These are phyloP conservation scores for Smutsia gigantea DNA, from an alignment of 2,797 vertebrate species.

Conservation along the genomic window DNA sequence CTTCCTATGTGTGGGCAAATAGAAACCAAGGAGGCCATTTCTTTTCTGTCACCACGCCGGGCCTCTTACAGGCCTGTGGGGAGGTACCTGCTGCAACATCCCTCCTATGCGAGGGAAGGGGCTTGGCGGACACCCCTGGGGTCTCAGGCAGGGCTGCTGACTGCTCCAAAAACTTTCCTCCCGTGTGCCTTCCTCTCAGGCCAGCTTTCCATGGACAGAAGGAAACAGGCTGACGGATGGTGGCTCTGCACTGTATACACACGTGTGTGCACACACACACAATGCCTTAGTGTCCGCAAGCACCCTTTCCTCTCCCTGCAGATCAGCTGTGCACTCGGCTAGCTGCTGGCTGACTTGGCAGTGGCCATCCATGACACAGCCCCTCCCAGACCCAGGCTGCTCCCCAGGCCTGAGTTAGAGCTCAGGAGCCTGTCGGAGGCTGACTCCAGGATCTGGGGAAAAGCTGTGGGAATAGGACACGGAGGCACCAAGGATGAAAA, in stretches of 20 bases:
- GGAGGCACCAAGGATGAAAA: neutral
- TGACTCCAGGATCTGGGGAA: neutral
- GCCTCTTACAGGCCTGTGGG: neutral
- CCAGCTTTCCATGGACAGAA: neutral
- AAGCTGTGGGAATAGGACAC: neutral
- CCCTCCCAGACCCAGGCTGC: neutral
- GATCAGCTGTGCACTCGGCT: no score
- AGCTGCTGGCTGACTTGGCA: neutral
- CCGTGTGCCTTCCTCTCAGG: neutral
- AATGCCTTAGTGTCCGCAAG: neutral
- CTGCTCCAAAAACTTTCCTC: neutral
- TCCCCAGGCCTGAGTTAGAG: neutral
- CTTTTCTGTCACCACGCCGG: neutral
- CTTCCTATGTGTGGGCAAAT: slow-evolving; percentile 14
- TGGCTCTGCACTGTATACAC: neutral
- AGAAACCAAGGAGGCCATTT: slow-evolving; percentile 11
- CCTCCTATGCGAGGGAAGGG: neutral
- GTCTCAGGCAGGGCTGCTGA: neutral
- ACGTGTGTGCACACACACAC: neutral
- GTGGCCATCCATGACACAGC: neutral
- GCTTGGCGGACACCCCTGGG: neutral
- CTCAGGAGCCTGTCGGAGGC: neutral
- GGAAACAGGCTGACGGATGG: neutral
- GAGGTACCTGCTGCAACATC: neutral
- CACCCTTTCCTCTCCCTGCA: neutral